These are phyloP conservation scores for Corythornis madagascariensis DNA, from an alignment of 2,113 vertebrate genomes.

Conservation along the genomic window DNA sequence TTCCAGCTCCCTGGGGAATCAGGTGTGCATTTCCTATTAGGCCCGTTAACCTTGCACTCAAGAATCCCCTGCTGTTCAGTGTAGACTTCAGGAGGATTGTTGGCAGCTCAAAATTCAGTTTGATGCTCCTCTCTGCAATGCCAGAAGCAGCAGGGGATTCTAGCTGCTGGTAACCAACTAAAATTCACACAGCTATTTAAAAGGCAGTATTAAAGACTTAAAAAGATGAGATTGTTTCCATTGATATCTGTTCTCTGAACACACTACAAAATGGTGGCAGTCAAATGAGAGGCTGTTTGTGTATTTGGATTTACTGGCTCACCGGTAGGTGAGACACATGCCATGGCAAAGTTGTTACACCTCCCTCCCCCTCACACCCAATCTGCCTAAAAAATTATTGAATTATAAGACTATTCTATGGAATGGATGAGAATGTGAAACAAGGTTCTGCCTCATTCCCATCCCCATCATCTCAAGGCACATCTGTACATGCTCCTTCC, in stretches of 20 bases:
- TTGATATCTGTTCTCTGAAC: background rate
- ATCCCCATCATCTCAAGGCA: background rate
- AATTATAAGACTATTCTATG: background rate
- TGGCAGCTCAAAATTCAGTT: constrained; percentile 19
- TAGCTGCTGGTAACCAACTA: background rate
- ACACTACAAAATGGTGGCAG: background rate
- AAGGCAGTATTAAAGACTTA: constrained; percentile 15
- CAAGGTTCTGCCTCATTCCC: background rate
- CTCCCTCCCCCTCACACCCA: rapidly evolving
- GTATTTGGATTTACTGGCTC: background rate
- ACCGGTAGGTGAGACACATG: background rate
- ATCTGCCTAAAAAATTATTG: background rate
- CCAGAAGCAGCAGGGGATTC: constrained; percentile 35
- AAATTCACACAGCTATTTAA: constrained; percentile 25
- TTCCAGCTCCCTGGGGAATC: background rate
- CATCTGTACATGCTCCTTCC: background rate
- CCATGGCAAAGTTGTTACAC: background rate
- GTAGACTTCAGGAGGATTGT: constrained; percentile 9
- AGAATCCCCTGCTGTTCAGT: constrained; percentile 35
- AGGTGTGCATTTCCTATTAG: background rate
- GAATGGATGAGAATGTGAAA: background rate
- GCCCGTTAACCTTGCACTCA: background rate
- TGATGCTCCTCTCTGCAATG: constrained; percentile 18
- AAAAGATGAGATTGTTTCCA: constrained; percentile 6
- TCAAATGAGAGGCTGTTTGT: background rate